Evolutionary conservation across 2,888 invertebrate species (phyloP).

Genomic region (Tachina grossa): DNA sequence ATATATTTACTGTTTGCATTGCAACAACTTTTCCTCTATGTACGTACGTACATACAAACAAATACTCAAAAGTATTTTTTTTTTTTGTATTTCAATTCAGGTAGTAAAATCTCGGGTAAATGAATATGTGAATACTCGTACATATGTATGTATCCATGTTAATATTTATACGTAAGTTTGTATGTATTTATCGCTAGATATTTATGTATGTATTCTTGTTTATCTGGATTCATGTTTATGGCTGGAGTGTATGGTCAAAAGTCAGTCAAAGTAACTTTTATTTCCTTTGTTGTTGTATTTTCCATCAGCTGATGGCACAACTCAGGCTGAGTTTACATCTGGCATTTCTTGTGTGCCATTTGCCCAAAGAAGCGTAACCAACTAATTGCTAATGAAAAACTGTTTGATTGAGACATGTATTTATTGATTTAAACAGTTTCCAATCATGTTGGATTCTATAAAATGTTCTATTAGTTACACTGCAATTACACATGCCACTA

Average conservation of each 20-base stretch:
- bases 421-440: too few relatives aligned
- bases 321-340: too few relatives aligned
- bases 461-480: too few relatives aligned
- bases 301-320: conserved; percentile 40
- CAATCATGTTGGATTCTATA: too few relatives aligned
- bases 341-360: too few relatives aligned
- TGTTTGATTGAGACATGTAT: too few relatives aligned
- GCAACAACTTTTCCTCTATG: background rate
- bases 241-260: conserved; percentile 21
- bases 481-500: too few relatives aligned
- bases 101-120: conserved; percentile 41
- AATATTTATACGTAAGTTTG: background rate
- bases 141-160: background rate
- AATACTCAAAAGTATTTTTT: background rate
- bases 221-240: background rate
- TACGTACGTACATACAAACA: background rate
- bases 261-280: conserved; percentile 46
- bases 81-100: conserved; percentile 34
- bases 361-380: too few relatives aligned
- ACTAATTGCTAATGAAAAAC: too few relatives aligned
- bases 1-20: background rate
- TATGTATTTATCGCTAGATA: background rate
- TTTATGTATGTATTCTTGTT: background rate
- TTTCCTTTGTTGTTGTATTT: conserved; percentile 11
- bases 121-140: background rate